Conservation (phyloP, 2,113 vertebrate species). For the Upupa epops region DNA sequence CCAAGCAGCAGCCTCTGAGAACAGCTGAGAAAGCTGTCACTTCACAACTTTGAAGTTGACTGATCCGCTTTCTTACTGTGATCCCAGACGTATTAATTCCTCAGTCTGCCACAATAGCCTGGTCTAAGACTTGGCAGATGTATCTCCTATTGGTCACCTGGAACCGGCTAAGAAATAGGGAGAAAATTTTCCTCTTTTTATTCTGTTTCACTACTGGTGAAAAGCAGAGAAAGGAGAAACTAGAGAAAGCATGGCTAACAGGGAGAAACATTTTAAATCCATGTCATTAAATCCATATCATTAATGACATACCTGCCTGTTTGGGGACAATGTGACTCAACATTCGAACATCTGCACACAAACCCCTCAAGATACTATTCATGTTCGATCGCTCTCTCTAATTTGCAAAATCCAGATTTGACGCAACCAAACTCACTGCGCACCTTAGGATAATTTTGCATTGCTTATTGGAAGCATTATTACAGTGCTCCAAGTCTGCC, state of each 20-base stretch:
- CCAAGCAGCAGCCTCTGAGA: neutral
- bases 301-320: rapidly evolving
- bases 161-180: neutral
- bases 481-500: neutral
- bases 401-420: neutral
- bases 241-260: neutral
- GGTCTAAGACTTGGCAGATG: neutral
- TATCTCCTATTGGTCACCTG: neutral
- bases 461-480: neutral
- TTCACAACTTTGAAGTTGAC: neutral
- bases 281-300: neutral
- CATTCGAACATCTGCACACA: no score
- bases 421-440: neutral
- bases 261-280: neutral
- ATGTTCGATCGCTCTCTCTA: neutral
- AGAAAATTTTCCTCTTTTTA: neutral
- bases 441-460: neutral
- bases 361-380: neutral
- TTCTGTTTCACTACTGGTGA: neutral
- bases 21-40: neutral
- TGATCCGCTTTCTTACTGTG: neutral
- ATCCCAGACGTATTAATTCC: neutral
- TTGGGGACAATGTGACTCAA: neutral
- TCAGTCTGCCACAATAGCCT: neutral
- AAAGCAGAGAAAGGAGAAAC: neutral